Evolutionary conservation across 1,140 invertebrate genomes (phyloP), one percentile per base, ranked within the genome.

Genomic region (Lepidostoma basale): DNA sequence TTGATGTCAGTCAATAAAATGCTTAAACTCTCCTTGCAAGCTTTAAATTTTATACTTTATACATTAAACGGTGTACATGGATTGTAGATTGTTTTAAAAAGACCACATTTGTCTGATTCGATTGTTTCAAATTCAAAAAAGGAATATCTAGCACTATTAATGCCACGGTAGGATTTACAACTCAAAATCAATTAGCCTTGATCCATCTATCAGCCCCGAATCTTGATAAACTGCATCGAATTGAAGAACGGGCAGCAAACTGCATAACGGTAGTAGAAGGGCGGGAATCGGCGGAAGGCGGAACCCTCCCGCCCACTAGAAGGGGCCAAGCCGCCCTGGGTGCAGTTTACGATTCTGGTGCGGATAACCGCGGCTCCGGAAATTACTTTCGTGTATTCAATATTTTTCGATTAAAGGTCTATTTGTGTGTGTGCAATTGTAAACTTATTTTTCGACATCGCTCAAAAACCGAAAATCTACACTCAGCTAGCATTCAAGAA

Each of bases 321-420:
- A 25, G 40, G 39, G 58, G 36, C 58, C 58, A 22, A 20, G 40
- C 20, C 16, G 22, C n/a, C 14, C 39, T 62, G 40, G 36, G 44
- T 47, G 60, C 42, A 47, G 23, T 47, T 33, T 47, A 63, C 60
- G 60, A 63, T 63, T 47, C 36, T n/a, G 60, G 30, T 49, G 10
- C 60, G 42, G 60, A 63, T 47, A 47, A 42, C 44, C 44, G 44
- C 42, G 4, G 42, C 60, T 49, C 60, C 60, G 60, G 60, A 63
- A 63, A 63, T 63, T 63, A 63, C 60, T 63, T 63, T 49, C 44
- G 42, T 63, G 60, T 47, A 63, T 63, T 49, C 42, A 47, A 63
- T 63, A 63, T 63, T 63, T 63, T 63, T 47, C 44, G 44, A 49
- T 63, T 36, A 59, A 23, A 39, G 30, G 22, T 59, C n/a, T 16